A percentile compares a stretch with the other conserved stretches of the same genome.
phyloP scores from a whole-genome alignment of 92 coral and sea anemone species.

The Blastomussa wellsi region DNA sequence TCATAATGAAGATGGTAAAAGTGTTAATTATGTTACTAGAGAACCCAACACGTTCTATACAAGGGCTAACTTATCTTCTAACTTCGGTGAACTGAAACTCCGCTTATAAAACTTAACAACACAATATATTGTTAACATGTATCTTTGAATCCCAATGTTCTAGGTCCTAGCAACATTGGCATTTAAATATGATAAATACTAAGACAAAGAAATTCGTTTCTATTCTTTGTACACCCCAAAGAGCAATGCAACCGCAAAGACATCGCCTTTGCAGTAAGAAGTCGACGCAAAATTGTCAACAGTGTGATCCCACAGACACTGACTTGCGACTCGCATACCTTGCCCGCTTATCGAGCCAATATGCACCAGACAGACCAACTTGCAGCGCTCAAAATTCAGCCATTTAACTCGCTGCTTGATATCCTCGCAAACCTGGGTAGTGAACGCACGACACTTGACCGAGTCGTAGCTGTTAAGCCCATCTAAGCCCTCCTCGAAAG shows the following conservation, averaged over 20 bases:
- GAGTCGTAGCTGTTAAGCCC: conserved; percentile 77
- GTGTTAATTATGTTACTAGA: not conserved
- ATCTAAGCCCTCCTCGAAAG: conserved; percentile 85
- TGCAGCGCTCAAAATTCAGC: conserved; percentile 88
- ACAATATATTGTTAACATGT: not conserved
- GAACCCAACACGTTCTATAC: not conserved
- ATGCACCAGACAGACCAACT: conserved; percentile 86
- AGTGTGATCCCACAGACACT: conserved; percentile 91
- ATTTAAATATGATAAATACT: not conserved
- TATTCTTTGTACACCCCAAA: conserved; percentile 92
- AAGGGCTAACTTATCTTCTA: not conserved
- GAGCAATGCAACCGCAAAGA: conserved; percentile 92
- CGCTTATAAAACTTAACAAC: not conserved
- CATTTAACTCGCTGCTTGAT: conserved; percentile 95
- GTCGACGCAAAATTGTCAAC: conserved; percentile 90
- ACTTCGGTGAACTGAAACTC: not conserved
- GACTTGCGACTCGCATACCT: conserved; percentile 86
- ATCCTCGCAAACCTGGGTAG: conserved; percentile 83
- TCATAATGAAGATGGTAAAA: not conserved
- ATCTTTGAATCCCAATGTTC: not conserved
- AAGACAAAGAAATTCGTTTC: not conserved
- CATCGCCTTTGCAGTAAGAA: conserved; percentile 71
- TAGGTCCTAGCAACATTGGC: not conserved
- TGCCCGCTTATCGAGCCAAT: conserved; percentile 94
- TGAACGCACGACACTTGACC: conserved; percentile 81